phyloP scores from a whole-genome alignment of 1,140 invertebrate species.

The Gryon sp. region DNA sequence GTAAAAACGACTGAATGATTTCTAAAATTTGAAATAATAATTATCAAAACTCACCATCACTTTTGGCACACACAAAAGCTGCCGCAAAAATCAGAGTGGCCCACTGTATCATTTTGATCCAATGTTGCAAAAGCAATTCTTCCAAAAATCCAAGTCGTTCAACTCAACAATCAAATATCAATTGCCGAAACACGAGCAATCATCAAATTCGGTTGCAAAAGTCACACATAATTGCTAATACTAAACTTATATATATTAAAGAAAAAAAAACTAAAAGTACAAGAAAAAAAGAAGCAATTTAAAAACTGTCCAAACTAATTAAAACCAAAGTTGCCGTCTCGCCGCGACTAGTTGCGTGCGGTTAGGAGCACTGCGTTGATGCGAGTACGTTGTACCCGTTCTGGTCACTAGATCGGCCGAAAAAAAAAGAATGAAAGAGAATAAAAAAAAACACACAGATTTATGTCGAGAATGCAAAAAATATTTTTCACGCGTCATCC shows the following conservation, averaged over 20 bases:
- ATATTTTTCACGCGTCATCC: conserved; percentile 3
- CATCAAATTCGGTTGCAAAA: neutral
- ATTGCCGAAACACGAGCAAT: no score
- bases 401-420: conserved; percentile 50
- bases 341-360: conserved; percentile 28
- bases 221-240: no score
- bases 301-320: no score
- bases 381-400: conserved; percentile 54
- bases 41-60: conserved; percentile 10
- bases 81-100: neutral
- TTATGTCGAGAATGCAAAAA: conserved; percentile 8
- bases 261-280: no score
- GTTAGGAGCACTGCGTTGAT: conserved; percentile 20
- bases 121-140: no score
- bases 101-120: neutral
- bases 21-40: no score
- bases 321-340: neutral
- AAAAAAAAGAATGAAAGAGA: conserved; percentile 10
- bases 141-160: no score
- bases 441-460: neutral
- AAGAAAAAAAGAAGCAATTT: no score
- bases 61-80: neutral
- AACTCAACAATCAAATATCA: no score
- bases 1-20: no score
- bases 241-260: no score